Base-by-base conservation (phyloP, 1,140 invertebrate genomes). In the Matsumurasca onukii region DNA sequence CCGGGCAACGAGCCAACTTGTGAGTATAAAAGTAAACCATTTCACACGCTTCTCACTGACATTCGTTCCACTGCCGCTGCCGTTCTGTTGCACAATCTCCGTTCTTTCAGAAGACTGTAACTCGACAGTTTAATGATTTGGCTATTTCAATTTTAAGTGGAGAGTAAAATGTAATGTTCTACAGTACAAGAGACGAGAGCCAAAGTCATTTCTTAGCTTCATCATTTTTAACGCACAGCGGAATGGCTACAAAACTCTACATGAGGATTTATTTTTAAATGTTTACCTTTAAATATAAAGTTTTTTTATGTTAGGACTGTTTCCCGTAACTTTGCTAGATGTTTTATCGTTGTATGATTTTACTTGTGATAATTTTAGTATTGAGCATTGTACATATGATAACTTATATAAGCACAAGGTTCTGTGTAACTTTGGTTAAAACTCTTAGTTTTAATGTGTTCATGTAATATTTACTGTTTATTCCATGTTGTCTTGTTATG, bases 401-500 rank as follows among this genome's bases (percentile, higher is more conserved):
- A 39, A 17, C 34, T n/a, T n/a, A n/a, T 39, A 39, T 39, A 39
- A 39, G 34, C 34, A 39, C 34, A 39, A 39, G 34, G 5, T 39
- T 39, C 5, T 39, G 34, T n/a, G n/a, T n/a, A n/a, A n/a, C n/a
- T n/a, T n/a, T n/a, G n/a, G n/a, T n/a, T n/a, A n/a, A n/a, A n/a
- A n/a, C n/a, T n/a, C n/a, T n/a, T n/a, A n/a, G n/a, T n/a, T n/a
- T n/a, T 39, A 39, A 39, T 39, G 34, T 39, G 34, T 39, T 39
- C 34, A 39, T 9, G 17, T 39, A 17, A 39, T n/a, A 39, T 17
- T 39, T 9, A 9, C 17, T 39, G 5, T 17, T 9, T 39, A 39
- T 39, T 39, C 34, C 34, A 39, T 39, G 34, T 39, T 39, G 34
- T 39, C 34, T 39, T 39, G 34, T 39, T 39, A 39, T 39, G 34